Base-by-base conservation (phyloP, 1,140 invertebrate genomes). In the Theocolax elegans region DNA sequence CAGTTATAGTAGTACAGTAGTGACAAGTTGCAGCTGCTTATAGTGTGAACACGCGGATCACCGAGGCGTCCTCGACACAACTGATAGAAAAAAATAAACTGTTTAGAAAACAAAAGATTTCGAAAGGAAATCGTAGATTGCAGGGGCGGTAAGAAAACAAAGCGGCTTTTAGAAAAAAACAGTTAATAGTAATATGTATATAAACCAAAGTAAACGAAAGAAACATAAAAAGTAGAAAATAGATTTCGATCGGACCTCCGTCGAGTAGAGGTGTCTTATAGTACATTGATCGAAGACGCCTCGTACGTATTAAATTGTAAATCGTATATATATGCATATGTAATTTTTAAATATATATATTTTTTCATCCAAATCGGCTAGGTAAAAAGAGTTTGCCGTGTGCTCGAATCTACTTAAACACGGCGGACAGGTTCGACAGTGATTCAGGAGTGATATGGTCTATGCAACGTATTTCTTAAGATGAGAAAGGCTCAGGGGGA, bases 1-100 rank as follows among this genome's bases (percentile, higher is more conserved):
- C 78, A 86, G 83, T 85, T 84, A 85, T 83, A 85, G 83, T 86
- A 85, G 83, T 86, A 85, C 77, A 85, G 80, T 83, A 85, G 83
- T 85, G 83, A 85, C 79, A 85, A 85, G 83, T 86, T 85, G 83
- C 82, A 85, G 82, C 79, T 83, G 84, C 81, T 76, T n/a, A 35
- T 84, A 77, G 79, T 82, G 79, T 81, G 80, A 40, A 81, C 76
- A 79, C 77, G 80, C 76, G 78, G 64, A 76, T 80, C 31, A 72
- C 40, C 35, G 76, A 78, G 79, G 74, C 77, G 76, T 77, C 76
- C 73, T 76, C 73, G 54, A 56, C 54, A 59, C 23, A 19, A 56
- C 23, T 2, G 3, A 49, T n/a, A n/a, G n/a, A n/a, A n/a, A n/a
- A n/a, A n/a, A n/a, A n/a, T n/a, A n/a, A n/a, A n/a, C n/a, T n/a